A percentile compares a stretch with the other conserved stretches of the same genome.
phyloP scores from a whole-genome alignment of 2,113 vertebrate genomes.

The Crocuta crocuta region DNA sequence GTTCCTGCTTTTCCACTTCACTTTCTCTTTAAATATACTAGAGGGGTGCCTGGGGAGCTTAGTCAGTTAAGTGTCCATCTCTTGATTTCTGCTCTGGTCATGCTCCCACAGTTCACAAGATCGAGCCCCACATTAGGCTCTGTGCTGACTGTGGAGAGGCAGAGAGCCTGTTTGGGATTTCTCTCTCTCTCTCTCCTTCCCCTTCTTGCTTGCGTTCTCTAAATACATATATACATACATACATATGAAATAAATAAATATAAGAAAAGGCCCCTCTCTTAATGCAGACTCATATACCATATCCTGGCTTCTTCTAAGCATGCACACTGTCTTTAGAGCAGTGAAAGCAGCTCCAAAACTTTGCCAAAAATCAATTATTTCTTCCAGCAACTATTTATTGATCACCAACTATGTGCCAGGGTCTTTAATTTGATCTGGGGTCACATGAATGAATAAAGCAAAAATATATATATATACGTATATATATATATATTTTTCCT shows the following conservation, averaged over 20 bases:
- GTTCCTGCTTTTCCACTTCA: neutral
- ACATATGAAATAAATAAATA: too few species aligned
- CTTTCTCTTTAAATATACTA: neutral
- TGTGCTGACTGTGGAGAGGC: too few species aligned
- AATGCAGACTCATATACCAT: rapidly evolving
- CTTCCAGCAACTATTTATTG: neutral
- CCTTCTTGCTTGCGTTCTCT: too few species aligned
- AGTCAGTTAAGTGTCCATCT: too few species aligned
- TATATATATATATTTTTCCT: neutral
- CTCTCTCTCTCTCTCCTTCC: too few species aligned
- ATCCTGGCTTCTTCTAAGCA: neutral
- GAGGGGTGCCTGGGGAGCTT: too few species aligned
- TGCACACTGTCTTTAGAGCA: neutral
- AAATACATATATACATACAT: too few species aligned
- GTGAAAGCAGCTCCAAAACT: neutral
- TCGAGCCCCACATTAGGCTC: too few species aligned
- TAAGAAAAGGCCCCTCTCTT: neutral
- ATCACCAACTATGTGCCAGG: neutral
- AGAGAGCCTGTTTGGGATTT: too few species aligned
- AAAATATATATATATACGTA: too few species aligned
- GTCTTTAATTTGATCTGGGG: neutral
- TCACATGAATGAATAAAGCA: neutral
- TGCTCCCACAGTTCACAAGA: too few species aligned
- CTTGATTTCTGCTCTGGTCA: too few species aligned
- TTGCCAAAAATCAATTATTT: neutral